Conservation (phyloP, 2,888 invertebrate genomes). For the Petrolisthes cinctipes region DNA sequence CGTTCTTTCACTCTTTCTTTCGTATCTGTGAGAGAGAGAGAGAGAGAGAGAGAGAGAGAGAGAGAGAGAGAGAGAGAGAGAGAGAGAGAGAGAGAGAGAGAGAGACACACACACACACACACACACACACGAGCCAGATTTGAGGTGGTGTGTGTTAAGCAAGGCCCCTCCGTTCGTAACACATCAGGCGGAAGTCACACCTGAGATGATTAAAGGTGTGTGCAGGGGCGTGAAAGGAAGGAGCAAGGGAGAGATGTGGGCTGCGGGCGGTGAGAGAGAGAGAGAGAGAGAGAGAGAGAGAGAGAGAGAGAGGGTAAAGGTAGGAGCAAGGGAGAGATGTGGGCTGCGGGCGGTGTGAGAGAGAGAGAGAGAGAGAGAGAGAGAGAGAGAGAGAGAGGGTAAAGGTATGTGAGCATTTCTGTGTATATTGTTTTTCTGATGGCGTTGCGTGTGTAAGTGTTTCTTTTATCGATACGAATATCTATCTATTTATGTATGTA, state of each 20-base stretch:
- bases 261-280: not conserved
- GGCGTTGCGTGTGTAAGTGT: no score
- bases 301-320: not conserved
- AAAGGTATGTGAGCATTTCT: not conserved
- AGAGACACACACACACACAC: not conserved
- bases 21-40: not conserved
- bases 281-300: not conserved
- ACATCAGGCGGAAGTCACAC: no score
- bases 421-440: no score
- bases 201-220: not conserved
- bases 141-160: no score
- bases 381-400: slow-evolving; percentile 9
- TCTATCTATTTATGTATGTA: no score
- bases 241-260: not conserved
- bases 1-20: not conserved
- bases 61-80: not conserved
- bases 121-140: no score
- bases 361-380: not conserved
- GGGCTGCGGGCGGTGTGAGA: not conserved
- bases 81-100: not conserved
- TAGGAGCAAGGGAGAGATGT: not conserved
- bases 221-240: not conserved
- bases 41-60: not conserved
- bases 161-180: no score
- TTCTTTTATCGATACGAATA: no score